Evolutionary conservation across 2,113 vertebrate genomes (phyloP), one percentile per base, ranked within the genome.

Genomic region (Delphinapterus leucas): DNA sequence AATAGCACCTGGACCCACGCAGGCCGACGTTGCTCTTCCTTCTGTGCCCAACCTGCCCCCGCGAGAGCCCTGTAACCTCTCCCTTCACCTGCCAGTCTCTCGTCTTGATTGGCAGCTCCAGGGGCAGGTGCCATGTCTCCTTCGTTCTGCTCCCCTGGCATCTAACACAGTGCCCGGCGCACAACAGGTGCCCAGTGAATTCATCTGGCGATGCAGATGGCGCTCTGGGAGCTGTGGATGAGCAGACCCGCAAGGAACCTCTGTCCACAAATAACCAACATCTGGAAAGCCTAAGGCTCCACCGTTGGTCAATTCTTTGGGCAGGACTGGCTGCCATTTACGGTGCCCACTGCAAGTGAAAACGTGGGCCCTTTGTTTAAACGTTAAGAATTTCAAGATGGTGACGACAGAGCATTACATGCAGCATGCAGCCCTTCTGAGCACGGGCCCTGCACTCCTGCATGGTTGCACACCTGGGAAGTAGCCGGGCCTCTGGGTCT

Each of bases 391-490:
- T 95, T 81, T 92, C 63, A 87, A 80, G 47, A 80, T 4, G 20
- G 2, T 26, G 47, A 71, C 55, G n/a, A 36, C 33, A 53, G 17
- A 58, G 23, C 8, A 28, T 53, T 81, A 38, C 65, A n/a, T 18
- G 36, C 15, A 94, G n/a, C 28, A 21, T 2, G 5, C 38, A 63
- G n/a, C 12, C 44, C 73, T 41, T 77, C 76, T 61, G 36, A 13
- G 65, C 41, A 14, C 3, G 3, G 49, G 3, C 8, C 28, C 33
- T 77, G 21, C 6, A 11, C 20, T 25, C 5, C 20, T 7, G 18
- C 17, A 2, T 15, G 53, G 53, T 14, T 49, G 11, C 26, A 18
- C 0, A 13, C 21, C 58, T 1, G 0, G 5, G 12, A 61, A 79
- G 20, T 65, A 31, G 28, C 61, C n/a, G 44, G 10, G 53, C 44